Evolutionary conservation across 1,140 invertebrate genomes (phyloP).

Genomic region (Drosophila kohkoa): DNA sequence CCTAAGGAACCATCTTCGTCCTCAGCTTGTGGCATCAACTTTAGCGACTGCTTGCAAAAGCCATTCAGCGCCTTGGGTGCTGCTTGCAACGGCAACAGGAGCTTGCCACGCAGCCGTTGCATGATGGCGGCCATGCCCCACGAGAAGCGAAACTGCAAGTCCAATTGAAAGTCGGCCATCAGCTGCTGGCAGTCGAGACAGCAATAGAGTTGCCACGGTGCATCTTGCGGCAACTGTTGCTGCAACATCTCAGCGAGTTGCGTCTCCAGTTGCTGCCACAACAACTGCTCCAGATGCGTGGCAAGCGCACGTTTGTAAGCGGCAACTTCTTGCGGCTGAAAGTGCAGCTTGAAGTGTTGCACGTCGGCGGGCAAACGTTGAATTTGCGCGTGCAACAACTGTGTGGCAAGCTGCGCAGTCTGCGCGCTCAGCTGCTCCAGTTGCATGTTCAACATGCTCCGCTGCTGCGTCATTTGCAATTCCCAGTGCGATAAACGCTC

Average conservation of each 20-base stretch:
- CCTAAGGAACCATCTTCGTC: slow-evolving; percentile 92
- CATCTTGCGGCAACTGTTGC: slow-evolving; percentile 93
- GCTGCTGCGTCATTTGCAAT: slow-evolving; percentile 92
- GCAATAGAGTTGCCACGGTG: slow-evolving; percentile 95
- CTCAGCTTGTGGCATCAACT: slow-evolving; percentile 88
- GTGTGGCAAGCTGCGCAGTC: slow-evolving; percentile 93
- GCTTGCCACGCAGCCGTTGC: slow-evolving; percentile 90
- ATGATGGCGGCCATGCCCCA: slow-evolving; percentile 95
- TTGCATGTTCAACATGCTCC: slow-evolving; percentile 95
- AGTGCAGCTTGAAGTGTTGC: slow-evolving; percentile 94
- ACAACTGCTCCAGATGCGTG: slow-evolving; percentile 93
- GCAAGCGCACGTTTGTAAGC: slow-evolving; percentile 98
- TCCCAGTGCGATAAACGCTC: slow-evolving; percentile 85
- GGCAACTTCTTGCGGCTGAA: slow-evolving; percentile 93
- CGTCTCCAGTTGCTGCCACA: slow-evolving; percentile 93
- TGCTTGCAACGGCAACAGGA: slow-evolving; percentile 16
- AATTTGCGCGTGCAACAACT: slow-evolving; percentile 98
- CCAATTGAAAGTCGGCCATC: slow-evolving; percentile 98
- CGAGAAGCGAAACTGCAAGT: slow-evolving; percentile 96
- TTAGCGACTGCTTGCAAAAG: slow-evolving; percentile 41
- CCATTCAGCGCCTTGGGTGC: slow-evolving; percentile 55
- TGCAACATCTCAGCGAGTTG: slow-evolving; percentile 93
- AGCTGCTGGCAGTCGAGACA: slow-evolving; percentile 96
- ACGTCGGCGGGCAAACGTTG: slow-evolving; percentile 94
- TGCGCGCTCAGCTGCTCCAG: slow-evolving; percentile 96